Base-by-base conservation (phyloP, 2,797 vertebrate species). In the Oryzias dopingdopingensis region DNA sequence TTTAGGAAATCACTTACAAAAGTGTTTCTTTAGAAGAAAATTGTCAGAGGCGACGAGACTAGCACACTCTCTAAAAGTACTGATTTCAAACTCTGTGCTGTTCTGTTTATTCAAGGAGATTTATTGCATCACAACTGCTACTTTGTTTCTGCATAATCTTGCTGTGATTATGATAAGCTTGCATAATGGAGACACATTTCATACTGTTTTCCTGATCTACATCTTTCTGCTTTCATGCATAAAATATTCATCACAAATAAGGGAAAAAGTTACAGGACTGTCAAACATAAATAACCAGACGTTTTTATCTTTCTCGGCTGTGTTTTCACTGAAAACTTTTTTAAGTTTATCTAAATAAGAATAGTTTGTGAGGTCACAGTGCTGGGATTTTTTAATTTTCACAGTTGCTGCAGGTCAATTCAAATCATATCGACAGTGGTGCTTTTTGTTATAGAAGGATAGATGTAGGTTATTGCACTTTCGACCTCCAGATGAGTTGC, bases 101-200 rank as follows among this genome's bases (percentile, higher is more conserved):
- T 74, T 52, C 57, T 62, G 56, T 37, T 41, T 79, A 74, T 82
- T 76, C 58, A 62, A 58, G 70, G 66, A 82, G 84, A 85, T 82
- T 80, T 83, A 81, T 79, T 74, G 67, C 66, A 74, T 80, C 65
- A 75, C 73, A 60, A 49, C 23, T 71, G 71, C 67, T 68, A 59
- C 76, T 80, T 82, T 84, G 82, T 80, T 87, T 67, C 79, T 86
- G 79, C 80, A 82, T 88, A 84, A 89, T 84, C 78, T 77, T 49
- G 49, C 72, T 37, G 79, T 89, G 75, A 88, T 87, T 86, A 86
- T 83, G 80, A 87, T 85, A 84, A 83, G 82, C 79, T 83, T 72
- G 68, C 82, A 85, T 88, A 83, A 88, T 81, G 72, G 79, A 88
- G 84, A 89, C 81, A 86, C 86, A 86, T 86, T 81, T 81, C 67